Conservation (phyloP, 2,113 vertebrate genomes). For the Pygoscelis antarcticus region DNA sequence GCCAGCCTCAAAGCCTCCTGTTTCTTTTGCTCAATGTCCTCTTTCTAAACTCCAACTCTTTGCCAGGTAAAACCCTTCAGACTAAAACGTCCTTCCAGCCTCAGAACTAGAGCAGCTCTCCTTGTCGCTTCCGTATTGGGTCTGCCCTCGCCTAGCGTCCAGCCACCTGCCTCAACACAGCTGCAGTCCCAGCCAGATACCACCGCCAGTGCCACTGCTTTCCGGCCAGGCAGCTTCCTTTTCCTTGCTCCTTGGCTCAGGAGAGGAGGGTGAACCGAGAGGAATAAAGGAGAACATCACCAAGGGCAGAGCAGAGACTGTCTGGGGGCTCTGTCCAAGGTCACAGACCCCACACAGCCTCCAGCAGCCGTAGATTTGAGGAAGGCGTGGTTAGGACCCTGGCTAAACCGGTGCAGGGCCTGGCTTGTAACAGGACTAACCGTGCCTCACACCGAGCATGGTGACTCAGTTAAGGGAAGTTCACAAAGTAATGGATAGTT, state of each 20-base stretch:
- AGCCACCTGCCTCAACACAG: background rate
- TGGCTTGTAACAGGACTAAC: background rate
- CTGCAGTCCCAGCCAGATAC: background rate
- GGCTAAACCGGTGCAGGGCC: background rate
- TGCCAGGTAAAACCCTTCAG: background rate
- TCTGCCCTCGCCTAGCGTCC: background rate
- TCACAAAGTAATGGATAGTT: background rate
- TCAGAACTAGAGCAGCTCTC: background rate
- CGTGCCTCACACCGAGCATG: rapidly evolving
- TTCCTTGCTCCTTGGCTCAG: background rate
- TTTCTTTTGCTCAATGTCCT: background rate
- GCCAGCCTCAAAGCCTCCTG: background rate
- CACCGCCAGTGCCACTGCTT: background rate
- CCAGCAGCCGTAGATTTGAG: rapidly evolving
- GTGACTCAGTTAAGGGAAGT: background rate
- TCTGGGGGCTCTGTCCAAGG: background rate
- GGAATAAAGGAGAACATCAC: background rate
- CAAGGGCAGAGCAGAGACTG: background rate
- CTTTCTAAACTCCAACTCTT: background rate
- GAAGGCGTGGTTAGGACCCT: background rate
- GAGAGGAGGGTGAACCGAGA: background rate
- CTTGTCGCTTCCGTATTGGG: rapidly evolving
- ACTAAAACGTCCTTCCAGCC: background rate
- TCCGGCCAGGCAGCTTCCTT: background rate
- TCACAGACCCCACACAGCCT: background rate